Conservation (phyloP, 2,113 vertebrate genomes). For the Scolopax mira region DNA sequence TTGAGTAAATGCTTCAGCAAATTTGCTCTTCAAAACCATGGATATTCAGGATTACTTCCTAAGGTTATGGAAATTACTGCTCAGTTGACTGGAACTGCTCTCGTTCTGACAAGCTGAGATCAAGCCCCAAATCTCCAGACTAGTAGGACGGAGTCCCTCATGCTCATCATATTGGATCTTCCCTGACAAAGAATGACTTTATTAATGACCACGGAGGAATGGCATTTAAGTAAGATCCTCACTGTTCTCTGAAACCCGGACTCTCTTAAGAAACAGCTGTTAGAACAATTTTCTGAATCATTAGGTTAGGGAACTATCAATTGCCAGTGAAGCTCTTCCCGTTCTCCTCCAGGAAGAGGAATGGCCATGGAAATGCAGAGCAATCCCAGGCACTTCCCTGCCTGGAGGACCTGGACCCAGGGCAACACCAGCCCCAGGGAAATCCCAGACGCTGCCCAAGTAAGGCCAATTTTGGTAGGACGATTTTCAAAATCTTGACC, state of each 20-base stretch:
- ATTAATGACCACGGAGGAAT: not conserved
- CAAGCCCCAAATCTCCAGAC: not conserved
- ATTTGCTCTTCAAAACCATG: not conserved
- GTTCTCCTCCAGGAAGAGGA: not conserved
- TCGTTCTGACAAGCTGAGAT: not conserved
- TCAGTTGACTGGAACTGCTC: not conserved
- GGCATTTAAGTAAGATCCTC: not conserved
- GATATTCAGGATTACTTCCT: not conserved
- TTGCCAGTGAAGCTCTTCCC: not conserved
- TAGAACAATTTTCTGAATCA: conserved; percentile 19
- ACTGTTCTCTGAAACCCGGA: not conserved
- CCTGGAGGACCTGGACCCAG: not conserved
- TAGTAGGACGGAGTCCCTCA: not conserved
- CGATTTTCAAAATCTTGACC: not conserved
- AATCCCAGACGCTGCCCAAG: not conserved
- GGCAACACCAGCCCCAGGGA: not conserved
- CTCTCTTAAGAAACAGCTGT: not conserved
- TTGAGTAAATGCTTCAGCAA: not conserved
- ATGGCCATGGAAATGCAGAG: not conserved
- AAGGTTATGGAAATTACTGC: not conserved
- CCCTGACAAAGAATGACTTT: not conserved
- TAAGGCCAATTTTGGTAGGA: not conserved
- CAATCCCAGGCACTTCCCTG: not conserved
- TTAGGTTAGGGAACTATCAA: not conserved
- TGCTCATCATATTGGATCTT: not conserved